These are phyloP conservation scores for Thalassoma bifasciatum DNA, from an alignment of 2,113 vertebrate species.

Conservation along the genomic window DNA sequence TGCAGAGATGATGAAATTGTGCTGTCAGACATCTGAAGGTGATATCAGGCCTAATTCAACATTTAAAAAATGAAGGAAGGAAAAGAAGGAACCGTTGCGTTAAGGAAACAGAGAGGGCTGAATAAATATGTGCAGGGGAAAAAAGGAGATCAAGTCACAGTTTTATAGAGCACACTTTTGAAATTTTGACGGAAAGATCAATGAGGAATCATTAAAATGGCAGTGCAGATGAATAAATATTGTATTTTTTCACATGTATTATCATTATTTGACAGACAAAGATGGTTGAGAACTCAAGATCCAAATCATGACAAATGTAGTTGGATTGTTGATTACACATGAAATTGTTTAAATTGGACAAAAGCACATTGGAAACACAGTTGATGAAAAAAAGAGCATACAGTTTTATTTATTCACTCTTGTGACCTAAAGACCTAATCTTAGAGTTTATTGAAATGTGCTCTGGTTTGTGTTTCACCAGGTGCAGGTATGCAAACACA, in stretches of 20 bases:
- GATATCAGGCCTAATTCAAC: not conserved
- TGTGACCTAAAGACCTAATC: not conserved
- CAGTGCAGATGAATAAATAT: not conserved
- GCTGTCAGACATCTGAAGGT: conserved; percentile 18
- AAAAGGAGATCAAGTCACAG: not conserved
- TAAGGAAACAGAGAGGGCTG: not conserved
- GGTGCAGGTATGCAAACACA: not conserved
- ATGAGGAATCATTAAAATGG: not conserved
- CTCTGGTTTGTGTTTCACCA: not conserved
- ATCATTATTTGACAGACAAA: not conserved
- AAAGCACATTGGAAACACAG: conserved; percentile 10
- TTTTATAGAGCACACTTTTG: not conserved
- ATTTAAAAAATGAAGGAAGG: not conserved
- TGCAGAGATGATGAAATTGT: conserved; percentile 19
- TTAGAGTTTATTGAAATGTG: not conserved
- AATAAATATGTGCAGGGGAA: not conserved
- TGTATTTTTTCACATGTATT: not conserved
- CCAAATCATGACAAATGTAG: not conserved
- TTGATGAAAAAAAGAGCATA: too few species aligned
- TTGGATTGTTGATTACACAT: too few species aligned
- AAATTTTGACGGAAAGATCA: not conserved
- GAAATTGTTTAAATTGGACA: too few species aligned
- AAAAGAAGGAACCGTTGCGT: not conserved
- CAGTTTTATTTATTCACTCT: conserved; percentile 24
- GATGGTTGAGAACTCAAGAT: not conserved